Base-by-base conservation (phyloP, 1,140 invertebrate genomes). In the Epicauta chinensis region DNA sequence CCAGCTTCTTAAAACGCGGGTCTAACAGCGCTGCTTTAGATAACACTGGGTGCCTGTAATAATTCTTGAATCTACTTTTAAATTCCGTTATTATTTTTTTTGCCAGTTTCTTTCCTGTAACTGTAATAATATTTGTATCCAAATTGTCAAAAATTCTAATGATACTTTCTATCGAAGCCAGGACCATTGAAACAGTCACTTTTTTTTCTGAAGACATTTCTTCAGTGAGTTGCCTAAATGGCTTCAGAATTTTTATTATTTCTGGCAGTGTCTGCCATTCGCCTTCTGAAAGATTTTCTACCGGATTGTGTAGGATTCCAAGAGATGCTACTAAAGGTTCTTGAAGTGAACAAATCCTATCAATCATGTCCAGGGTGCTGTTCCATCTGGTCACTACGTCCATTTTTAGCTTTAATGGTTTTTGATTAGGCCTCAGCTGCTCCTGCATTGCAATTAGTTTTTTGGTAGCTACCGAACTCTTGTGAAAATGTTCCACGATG, bases 371-470 rank as follows among this genome's bases (percentile, higher is more conserved):
- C 31, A 51, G 63, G 1, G 60, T 66, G 7, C 60, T 62, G 43
- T 63, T 66, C 65, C 64, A 69, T 2, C 61, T 31, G 1, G 61
- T 65, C 0, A 39, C 2, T 12, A 62, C 60, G 23, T 69, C 63
- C 39, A 60, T 64, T 42, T 64, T 68, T 0, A 64, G 38, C 39
- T 69, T 70, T 7, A 59, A 38, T 40, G 30, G 14, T 31, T 31
- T 40, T 30, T 39, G 32, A 23, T 37, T 54, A 38, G 45, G 32
- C 17, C 45, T 48, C 13, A 56, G 15, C 31, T 56, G 41, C 40
- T 56, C 14, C 42, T 45, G 29, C 36, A 50, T 60, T 14, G 12
- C 35, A 10, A 53, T 39, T 35, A 47, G 17, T 42, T 47, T 53
- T 13, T 47, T 38, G 6, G 15, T 47, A 29, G 51, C 51, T n/a